Evolutionary conservation across 1,140 invertebrate genomes (phyloP).

Genomic region (Drosophila miranda): DNA sequence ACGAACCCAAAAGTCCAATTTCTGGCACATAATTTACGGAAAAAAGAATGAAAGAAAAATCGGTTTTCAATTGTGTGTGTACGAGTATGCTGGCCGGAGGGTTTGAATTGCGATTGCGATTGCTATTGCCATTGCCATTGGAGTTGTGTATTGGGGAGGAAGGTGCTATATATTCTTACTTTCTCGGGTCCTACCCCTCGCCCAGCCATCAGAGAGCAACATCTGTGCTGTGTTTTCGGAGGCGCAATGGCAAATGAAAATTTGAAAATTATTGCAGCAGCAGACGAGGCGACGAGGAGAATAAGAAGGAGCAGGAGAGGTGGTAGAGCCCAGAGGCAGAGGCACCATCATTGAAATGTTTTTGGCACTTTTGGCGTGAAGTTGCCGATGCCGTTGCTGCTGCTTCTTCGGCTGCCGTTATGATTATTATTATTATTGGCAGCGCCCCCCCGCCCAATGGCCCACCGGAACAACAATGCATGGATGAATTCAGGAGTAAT

Average conservation of each 20-base stretch:
- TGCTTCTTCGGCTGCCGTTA: slow-evolving; percentile 50
- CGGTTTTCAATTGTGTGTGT: slow-evolving; percentile 60
- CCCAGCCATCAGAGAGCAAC: slow-evolving; percentile 40
- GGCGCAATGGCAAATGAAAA: slow-evolving; percentile 68
- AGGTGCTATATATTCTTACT: slow-evolving; percentile 30
- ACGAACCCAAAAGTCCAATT: slow-evolving; percentile 62
- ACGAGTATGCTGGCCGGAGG: no score
- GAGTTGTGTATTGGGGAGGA: neutral
- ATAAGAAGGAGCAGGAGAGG: neutral
- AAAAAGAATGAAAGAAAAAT: slow-evolving; percentile 60
- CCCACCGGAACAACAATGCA: slow-evolving; percentile 58
- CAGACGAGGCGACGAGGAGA: slow-evolving; percentile 32
- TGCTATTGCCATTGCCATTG: slow-evolving; percentile 17
- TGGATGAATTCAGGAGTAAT: slow-evolving; percentile 63
- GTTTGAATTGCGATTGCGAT: slow-evolving; percentile 53
- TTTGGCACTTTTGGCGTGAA: slow-evolving; percentile 76
- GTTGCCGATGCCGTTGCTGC: slow-evolving; percentile 46
- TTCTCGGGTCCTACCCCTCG: neutral
- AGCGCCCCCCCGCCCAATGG: neutral
- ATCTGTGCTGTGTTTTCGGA: slow-evolving; percentile 66
- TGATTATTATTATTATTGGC: slow-evolving; percentile 79
- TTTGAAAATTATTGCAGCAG: slow-evolving; percentile 78
- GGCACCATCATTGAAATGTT: slow-evolving; percentile 73
- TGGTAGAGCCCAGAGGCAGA: slow-evolving; percentile 10
- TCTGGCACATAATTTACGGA: slow-evolving; percentile 72